Evolutionary conservation across 53 echinoderm and acorn worm genomes (phyloP).

Genomic region (Zoroaster sp.): DNA sequence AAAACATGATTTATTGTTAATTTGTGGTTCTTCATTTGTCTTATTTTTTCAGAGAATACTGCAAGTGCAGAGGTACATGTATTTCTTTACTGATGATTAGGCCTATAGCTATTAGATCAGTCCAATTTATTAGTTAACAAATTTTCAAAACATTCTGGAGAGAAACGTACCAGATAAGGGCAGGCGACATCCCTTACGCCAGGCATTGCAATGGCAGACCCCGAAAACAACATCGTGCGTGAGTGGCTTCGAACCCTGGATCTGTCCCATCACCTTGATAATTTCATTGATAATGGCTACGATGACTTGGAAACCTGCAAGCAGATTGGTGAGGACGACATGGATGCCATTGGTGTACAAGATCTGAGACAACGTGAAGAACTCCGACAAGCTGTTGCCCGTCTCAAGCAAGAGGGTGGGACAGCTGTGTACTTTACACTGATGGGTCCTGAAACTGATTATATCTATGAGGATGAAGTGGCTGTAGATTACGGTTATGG

Average conservation of each 20-base stretch:
- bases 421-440: constrained; percentile 97
- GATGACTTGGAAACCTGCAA: constrained; percentile 99
- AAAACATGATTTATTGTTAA: too few species aligned
- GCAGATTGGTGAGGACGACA: constrained; percentile 96
- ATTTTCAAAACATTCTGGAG: neutral
- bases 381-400: constrained; percentile 83
- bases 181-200: too few species aligned
- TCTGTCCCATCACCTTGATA: constrained; percentile 70
- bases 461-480: constrained; percentile 45
- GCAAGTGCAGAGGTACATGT: too few species aligned
- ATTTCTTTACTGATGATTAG: too few species aligned
- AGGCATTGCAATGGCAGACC: constrained; percentile 33
- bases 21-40: too few species aligned
- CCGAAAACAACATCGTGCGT: constrained; percentile 81
- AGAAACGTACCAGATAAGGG: neutral
- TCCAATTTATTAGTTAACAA: neutral
- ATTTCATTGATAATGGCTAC: constrained; percentile 96
- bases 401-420: constrained; percentile 93
- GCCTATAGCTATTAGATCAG: too few species aligned
- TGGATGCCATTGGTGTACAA: constrained; percentile 93
- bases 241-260: constrained; percentile 98
- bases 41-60: too few species aligned
- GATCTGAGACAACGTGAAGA: constrained; percentile 80
- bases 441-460: constrained; percentile 58
- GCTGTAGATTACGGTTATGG: constrained; percentile 28